Conservation (phyloP, 2,113 vertebrate genomes). For the Heliornis fulica region DNA sequence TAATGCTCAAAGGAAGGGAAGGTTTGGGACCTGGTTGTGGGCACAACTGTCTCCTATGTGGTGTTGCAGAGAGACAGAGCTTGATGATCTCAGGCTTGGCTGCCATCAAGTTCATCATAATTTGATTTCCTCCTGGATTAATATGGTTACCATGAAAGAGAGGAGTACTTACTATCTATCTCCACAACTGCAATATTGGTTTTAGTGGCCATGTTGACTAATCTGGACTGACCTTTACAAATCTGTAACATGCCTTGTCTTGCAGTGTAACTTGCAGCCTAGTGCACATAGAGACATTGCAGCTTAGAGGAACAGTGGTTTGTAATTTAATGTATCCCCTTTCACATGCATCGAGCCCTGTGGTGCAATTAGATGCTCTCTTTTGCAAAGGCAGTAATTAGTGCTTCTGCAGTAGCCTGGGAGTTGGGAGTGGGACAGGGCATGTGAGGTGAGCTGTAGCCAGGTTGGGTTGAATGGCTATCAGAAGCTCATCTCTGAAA, state of each 20-base stretch:
- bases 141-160: background rate
- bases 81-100: background rate
- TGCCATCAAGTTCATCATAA: background rate
- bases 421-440: background rate
- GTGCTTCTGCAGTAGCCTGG: background rate
- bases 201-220: background rate
- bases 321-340: background rate
- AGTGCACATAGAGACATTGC: background rate
- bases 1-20: background rate
- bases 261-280: background rate
- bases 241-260: background rate
- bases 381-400: slow-evolving; percentile 1
- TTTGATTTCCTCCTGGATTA: background rate
- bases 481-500: slow-evolving; percentile 7
- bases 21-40: background rate
- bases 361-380: slow-evolving; percentile 6
- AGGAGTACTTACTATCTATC: background rate
- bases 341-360: background rate
- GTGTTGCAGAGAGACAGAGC: background rate
- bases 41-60: background rate
- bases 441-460: background rate
- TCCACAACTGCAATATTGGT: background rate
- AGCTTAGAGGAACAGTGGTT: background rate
- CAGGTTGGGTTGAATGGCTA: background rate
- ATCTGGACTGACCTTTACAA: background rate